Percentiles rank a stretch among this genome's conserved stretches.
phyloP scores from a whole-genome alignment of 2,113 vertebrate genomes.

The Malurus melanocephalus region DNA sequence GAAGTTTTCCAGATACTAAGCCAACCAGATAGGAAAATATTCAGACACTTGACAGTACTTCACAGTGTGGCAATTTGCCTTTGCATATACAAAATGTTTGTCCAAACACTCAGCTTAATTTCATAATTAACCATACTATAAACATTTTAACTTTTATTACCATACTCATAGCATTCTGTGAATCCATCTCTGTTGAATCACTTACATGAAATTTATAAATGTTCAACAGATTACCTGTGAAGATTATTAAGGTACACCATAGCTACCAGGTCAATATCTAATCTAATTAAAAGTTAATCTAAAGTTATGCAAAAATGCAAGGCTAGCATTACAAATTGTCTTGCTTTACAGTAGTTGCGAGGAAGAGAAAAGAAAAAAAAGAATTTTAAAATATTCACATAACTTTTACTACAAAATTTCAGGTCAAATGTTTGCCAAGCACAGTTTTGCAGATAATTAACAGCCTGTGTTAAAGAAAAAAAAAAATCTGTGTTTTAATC shows the following conservation, averaged over 20 bases:
- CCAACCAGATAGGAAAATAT: background rate
- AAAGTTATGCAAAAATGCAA: background rate
- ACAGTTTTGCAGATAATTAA: conserved; percentile 33
- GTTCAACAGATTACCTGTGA: background rate
- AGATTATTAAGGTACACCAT: background rate
- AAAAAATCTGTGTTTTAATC: background rate
- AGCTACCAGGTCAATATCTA: background rate
- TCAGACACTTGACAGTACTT: background rate
- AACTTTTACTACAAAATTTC: conserved; percentile 11
- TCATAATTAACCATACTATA: background rate
- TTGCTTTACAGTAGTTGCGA: background rate
- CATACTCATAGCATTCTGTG: background rate
- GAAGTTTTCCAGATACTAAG: background rate
- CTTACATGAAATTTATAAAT: background rate
- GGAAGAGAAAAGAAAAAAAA: background rate
- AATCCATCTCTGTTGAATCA: background rate
- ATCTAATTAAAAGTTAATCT: conserved; percentile 37
- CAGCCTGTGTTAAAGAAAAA: background rate
- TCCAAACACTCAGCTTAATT: background rate
- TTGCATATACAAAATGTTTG: background rate
- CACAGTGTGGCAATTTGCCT: background rate
- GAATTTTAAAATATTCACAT: background rate
- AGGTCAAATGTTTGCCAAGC: background rate
- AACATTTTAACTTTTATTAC: background rate
- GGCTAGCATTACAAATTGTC: background rate